These are phyloP conservation scores for Vanacampus margaritifer DNA, from an alignment of 2,113 vertebrate species.

Conservation along the genomic window DNA sequence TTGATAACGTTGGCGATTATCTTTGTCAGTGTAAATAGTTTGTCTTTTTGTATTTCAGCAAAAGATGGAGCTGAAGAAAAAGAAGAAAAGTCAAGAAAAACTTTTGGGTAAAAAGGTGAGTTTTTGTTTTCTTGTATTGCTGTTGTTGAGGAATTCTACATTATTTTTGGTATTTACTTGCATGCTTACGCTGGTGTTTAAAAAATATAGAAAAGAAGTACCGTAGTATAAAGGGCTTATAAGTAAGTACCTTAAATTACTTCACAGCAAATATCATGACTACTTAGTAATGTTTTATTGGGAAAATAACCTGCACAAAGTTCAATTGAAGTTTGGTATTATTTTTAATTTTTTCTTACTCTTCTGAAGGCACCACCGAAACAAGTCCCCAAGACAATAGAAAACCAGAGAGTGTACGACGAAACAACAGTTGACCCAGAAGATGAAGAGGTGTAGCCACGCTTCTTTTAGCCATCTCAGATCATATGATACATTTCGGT, in stretches of 20 bases:
- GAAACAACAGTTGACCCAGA: conserved; percentile 92
- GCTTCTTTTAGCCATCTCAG: neutral
- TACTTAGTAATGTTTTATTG: neutral
- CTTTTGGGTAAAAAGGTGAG: conserved; percentile 91
- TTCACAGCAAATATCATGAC: neutral
- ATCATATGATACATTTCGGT: neutral
- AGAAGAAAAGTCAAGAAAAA: conserved; percentile 85
- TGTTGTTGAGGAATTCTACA: neutral
- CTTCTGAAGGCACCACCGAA: conserved; percentile 89
- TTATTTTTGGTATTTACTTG: neutral
- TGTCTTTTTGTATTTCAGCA: conserved; percentile 67
- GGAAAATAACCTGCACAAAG: neutral
- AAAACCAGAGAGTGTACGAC: conserved; percentile 92
- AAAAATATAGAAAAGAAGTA: neutral
- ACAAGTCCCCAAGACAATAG: conserved; percentile 92
- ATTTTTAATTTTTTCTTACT: neutral
- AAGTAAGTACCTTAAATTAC: neutral
- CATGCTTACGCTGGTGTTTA: neutral
- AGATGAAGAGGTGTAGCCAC: conserved; percentile 87
- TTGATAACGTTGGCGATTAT: neutral
- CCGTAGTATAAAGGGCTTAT: too few relatives aligned
- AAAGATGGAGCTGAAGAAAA: conserved; percentile 85
- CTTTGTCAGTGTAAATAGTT: neutral
- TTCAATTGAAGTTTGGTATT: neutral
- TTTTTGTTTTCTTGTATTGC: neutral